Conservation (phyloP, 2,113 vertebrate genomes). For the Rhinopithecus roxellana region DNA sequence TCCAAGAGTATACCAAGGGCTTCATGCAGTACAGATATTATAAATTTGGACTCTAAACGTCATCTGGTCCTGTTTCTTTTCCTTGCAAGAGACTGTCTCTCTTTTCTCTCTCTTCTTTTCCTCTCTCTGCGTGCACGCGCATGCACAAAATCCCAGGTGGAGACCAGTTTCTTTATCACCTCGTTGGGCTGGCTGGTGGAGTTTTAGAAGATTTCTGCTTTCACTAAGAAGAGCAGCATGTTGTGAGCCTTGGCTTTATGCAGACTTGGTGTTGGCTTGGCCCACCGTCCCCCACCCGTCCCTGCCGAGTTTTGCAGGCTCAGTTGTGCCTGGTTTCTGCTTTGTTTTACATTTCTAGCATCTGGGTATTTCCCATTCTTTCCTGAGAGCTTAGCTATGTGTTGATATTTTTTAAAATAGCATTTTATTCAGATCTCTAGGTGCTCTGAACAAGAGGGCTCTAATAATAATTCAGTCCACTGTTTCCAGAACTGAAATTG, state of each 20-base stretch:
- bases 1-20: background rate
- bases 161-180: background rate
- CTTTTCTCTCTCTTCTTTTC: background rate
- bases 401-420: background rate
- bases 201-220: background rate
- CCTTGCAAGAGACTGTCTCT: background rate
- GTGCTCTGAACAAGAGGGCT: background rate
- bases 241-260: background rate
- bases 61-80: background rate
- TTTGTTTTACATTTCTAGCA: conserved; percentile 5
- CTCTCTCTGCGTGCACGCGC: rapidly evolving
- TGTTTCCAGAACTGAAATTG: conserved; percentile 22
- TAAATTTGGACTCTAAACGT: background rate
- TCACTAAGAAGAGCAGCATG: background rate
- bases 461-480: conserved; percentile 6
- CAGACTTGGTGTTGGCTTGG: background rate
- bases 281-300: too few relatives aligned
- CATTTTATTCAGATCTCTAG: background rate
- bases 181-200: background rate
- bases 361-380: conserved; percentile 34
- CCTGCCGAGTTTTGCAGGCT: background rate
- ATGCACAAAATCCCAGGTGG: background rate
- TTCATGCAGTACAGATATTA: background rate
- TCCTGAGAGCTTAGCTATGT: background rate
- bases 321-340: background rate